Evolutionary conservation across 2,888 invertebrate species (phyloP).

Genomic region (Drosophila flavopinicola): DNA sequence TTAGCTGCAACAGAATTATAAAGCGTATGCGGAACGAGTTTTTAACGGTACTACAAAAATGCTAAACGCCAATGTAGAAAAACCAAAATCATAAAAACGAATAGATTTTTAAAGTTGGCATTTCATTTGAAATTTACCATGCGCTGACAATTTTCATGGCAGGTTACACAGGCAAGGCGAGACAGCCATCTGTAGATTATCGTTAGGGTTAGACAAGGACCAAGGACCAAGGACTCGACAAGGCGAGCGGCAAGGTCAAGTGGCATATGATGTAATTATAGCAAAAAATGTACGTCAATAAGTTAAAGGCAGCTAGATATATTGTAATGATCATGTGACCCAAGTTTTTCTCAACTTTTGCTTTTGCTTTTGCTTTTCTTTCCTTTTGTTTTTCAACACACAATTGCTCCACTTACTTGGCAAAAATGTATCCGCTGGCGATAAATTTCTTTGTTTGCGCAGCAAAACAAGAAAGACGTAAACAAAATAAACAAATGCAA

Average conservation of each 20-base stretch:
- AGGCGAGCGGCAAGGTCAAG: constrained; percentile 38
- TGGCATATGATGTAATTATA: constrained; percentile 46
- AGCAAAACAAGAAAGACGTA: constrained; percentile 3
- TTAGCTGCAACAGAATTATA: neutral
- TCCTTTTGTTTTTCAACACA: constrained; percentile 7
- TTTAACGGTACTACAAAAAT: constrained; percentile 8
- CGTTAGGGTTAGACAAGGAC: constrained; percentile 10
- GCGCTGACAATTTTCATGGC: constrained; percentile 12
- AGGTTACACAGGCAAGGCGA: constrained; percentile 8
- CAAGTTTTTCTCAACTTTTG: constrained; percentile 18
- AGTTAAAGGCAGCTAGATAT: constrained; percentile 6
- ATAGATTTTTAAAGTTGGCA: constrained; percentile 16
- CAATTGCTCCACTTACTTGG: constrained; percentile 47
- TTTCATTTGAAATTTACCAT: constrained; percentile 15
- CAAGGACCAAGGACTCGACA: constrained; percentile 32
- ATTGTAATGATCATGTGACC: constrained; percentile 12
- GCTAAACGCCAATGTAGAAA: neutral
- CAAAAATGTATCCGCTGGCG: constrained; percentile 26
- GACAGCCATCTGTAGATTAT: constrained; percentile 36
- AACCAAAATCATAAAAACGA: neutral
- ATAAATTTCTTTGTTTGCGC: constrained; percentile 38
- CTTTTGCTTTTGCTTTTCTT: constrained; percentile 8
- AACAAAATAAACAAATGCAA: constrained; percentile 3
- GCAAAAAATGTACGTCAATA: constrained; percentile 2
- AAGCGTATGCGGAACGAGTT: neutral